phyloP scores from a whole-genome alignment of 2,113 vertebrate genomes.

The Carassius auratus region DNA sequence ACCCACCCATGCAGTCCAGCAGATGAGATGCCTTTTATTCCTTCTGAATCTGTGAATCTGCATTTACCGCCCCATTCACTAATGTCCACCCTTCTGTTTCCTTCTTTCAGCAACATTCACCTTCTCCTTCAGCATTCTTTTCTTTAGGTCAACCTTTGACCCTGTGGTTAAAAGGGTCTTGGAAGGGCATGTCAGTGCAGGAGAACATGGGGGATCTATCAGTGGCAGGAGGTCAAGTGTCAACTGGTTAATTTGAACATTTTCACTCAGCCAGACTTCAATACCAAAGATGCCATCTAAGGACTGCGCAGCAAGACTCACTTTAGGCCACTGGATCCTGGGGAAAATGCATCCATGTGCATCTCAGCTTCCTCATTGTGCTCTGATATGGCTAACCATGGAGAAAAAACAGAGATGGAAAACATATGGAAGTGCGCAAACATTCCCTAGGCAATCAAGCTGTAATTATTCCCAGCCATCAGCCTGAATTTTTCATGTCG shows the following conservation, averaged over 20 bases:
- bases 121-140: conserved; percentile 2
- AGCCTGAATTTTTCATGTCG: conserved; percentile 47
- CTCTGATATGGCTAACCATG: background rate
- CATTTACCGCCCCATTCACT: conserved; percentile 50
- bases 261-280: conserved; percentile 48
- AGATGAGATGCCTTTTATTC: conserved; percentile 36
- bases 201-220: conserved; percentile 31
- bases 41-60: conserved; percentile 22
- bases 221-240: conserved; percentile 48
- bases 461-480: conserved; percentile 54
- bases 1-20: conserved; percentile 26
- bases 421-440: conserved; percentile 57
- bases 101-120: conserved; percentile 63
- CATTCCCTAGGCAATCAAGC: conserved; percentile 52
- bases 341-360: background rate
- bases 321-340: background rate
- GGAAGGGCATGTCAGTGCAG: conserved; percentile 37
- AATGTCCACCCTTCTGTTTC: conserved; percentile 51
- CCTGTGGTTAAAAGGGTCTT: conserved; percentile 56
- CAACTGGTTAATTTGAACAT: conserved; percentile 58
- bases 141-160: conserved; percentile 58
- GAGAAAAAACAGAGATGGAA: conserved; percentile 26
- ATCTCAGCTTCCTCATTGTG: background rate
- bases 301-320: background rate
- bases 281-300: background rate